Evolutionary conservation across 2,113 vertebrate species (phyloP).

Genomic region (Semnornis frantzii): DNA sequence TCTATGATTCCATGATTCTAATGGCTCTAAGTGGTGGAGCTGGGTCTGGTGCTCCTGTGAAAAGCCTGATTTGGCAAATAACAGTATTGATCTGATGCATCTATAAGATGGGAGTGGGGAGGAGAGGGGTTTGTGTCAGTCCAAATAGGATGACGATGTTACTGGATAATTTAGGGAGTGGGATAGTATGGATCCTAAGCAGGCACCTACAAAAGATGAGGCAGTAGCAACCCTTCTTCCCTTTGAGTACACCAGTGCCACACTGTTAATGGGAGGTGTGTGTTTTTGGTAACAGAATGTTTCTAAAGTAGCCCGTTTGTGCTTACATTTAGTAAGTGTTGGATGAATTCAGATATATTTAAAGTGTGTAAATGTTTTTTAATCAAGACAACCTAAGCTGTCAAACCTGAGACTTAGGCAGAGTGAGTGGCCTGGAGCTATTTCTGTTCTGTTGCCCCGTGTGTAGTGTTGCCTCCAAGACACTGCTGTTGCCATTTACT

Average conservation of each 20-base stretch:
- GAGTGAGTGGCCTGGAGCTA: background rate
- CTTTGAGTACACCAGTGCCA: background rate
- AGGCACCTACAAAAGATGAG: background rate
- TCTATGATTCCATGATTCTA: too few species aligned
- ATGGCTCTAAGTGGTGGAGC: background rate
- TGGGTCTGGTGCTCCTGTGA: background rate
- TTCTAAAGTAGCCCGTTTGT: background rate
- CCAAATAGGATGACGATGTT: background rate
- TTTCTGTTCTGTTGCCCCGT: constrained; percentile 7
- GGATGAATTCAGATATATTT: background rate
- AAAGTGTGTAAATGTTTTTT: background rate
- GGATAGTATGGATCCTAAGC: background rate
- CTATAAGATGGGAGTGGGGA: background rate
- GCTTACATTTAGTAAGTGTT: background rate
- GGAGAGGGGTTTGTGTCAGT: background rate
- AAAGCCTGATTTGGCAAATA: background rate
- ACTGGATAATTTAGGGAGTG: background rate
- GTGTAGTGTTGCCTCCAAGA: background rate
- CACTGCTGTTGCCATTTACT: background rate
- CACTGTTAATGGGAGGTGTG: background rate
- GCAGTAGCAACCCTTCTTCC: background rate
- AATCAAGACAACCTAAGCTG: background rate
- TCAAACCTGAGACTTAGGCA: background rate
- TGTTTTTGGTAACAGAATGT: background rate
- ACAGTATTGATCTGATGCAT: background rate